These are phyloP conservation scores for Donacobius atricapilla DNA, from an alignment of 2,113 vertebrate genomes.

Conservation along the genomic window DNA sequence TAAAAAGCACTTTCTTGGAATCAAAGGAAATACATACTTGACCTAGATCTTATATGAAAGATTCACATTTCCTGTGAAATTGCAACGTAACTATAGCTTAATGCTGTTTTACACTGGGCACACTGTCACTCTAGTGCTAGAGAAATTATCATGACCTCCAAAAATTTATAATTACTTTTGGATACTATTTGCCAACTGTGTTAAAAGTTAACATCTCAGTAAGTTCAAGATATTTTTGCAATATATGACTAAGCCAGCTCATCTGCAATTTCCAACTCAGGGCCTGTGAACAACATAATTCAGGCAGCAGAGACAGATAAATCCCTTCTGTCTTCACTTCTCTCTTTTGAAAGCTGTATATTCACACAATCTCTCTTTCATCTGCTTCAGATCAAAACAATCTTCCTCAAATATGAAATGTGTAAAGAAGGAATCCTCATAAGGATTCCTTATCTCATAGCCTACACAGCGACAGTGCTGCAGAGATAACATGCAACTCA, in stretches of 20 bases:
- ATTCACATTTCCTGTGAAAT: background rate
- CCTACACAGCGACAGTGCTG: background rate
- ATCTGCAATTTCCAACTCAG: background rate
- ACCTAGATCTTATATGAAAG: background rate
- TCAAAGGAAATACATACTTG: constrained; percentile 8
- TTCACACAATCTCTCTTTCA: background rate
- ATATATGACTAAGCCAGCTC: background rate
- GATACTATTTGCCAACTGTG: background rate
- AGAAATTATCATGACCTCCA: background rate
- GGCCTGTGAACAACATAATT: background rate
- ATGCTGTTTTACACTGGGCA: background rate
- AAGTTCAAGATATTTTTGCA: background rate
- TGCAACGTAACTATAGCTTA: background rate
- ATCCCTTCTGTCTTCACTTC: background rate
- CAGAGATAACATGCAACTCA: background rate
- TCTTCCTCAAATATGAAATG: background rate
- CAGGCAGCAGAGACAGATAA: background rate
- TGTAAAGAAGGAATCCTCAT: background rate
- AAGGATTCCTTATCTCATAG: background rate
- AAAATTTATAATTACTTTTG: background rate
- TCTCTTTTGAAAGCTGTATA: background rate
- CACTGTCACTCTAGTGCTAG: background rate
- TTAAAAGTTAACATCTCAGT: background rate
- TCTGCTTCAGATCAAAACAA: background rate
- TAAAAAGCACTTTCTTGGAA: background rate